Conservation (phyloP, 2,113 vertebrate genomes). For the Bagarius yarrelli region DNA sequence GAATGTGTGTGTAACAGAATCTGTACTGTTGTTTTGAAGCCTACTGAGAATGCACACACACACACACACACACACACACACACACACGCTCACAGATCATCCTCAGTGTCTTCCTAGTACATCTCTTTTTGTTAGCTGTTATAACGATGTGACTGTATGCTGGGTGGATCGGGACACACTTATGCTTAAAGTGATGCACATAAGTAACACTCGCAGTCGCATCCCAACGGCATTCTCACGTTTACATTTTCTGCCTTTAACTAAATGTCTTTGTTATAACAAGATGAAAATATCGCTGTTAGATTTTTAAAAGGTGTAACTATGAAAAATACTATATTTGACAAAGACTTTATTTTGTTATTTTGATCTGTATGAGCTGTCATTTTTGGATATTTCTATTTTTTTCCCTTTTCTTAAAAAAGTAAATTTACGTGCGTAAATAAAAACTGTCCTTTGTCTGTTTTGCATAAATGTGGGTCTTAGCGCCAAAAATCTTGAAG, state of each 20-base stretch:
- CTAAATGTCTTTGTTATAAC: not conserved
- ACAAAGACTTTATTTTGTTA: not conserved
- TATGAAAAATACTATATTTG: not conserved
- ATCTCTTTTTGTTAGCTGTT: not conserved
- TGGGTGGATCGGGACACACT: not conserved
- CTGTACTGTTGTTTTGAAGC: not conserved
- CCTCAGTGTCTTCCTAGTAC: not conserved
- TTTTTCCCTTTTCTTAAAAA: too few relatives aligned
- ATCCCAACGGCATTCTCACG: not conserved
- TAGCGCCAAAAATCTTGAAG: too few relatives aligned
- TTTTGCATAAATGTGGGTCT: not conserved
- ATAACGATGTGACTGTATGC: not conserved
- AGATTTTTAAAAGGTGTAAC: slow-evolving; percentile 3
- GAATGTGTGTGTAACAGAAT: not conserved
- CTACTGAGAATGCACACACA: not conserved
- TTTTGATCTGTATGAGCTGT: not conserved
- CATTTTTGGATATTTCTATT: too few relatives aligned
- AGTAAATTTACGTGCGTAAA: not conserved
- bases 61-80: too few relatives aligned
- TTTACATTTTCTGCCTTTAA: slow-evolving; percentile 18
- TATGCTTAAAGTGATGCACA: not conserved
- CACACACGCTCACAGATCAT: not conserved
- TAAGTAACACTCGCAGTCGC: not conserved
- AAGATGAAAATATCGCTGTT: not conserved
- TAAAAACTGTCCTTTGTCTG: not conserved